A percentile compares a stretch with the other conserved stretches of the same genome.
Conservation (phyloP, 2,797 vertebrate species). For the Lates japonicus region DNA sequence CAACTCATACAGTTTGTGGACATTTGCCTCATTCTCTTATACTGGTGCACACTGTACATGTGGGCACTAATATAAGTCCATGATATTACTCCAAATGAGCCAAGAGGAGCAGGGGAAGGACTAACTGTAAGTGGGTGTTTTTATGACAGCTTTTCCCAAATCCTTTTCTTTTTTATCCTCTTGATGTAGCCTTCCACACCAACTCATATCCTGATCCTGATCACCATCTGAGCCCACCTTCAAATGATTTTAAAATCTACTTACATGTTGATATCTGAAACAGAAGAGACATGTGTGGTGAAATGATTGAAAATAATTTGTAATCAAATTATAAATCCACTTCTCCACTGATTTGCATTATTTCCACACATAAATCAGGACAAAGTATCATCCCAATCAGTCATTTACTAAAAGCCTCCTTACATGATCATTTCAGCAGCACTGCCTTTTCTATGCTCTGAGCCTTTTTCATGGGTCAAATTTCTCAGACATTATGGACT, state of each 20-base stretch:
- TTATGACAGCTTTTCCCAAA: not conserved
- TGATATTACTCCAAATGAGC: not conserved
- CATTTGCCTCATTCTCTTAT: not conserved
- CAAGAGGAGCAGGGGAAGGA: not conserved
- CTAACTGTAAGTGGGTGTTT: too few relatives aligned
- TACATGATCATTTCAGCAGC: not conserved
- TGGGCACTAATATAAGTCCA: too few relatives aligned
- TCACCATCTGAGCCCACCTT: not conserved
- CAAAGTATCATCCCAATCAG: not conserved
- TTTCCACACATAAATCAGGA: not conserved
- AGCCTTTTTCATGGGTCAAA: not conserved
- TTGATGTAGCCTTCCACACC: not conserved
- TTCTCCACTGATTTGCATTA: not conserved
- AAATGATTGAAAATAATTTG: not conserved
- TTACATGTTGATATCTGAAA: not conserved
- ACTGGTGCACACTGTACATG: too few relatives aligned
- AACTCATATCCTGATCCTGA: not conserved
- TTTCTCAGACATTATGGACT: not conserved
- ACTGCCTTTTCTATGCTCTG: not conserved
- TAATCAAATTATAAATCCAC: constrained; percentile 3
- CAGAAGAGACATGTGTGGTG: not conserved
- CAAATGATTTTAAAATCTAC: not conserved
- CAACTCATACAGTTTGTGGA: not conserved
- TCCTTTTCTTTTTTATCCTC: not conserved
- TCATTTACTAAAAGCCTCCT: not conserved